These are phyloP conservation scores for Parelbella ahira DNA, from an alignment of 2,888 invertebrate species.

Conservation along the genomic window DNA sequence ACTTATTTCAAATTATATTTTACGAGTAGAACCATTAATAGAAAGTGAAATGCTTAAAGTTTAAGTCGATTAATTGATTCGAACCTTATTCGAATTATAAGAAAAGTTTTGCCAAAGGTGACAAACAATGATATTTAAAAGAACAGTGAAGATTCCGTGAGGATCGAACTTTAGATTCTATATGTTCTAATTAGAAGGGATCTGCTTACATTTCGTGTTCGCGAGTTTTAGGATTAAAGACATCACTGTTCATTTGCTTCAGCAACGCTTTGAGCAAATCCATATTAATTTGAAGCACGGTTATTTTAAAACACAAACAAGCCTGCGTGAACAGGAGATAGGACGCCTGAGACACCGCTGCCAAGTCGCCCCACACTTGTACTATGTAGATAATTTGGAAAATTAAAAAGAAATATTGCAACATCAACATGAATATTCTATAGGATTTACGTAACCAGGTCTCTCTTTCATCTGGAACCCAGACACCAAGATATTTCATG, in stretches of 20 bases:
- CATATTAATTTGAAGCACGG: conserved; percentile 55
- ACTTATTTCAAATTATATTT: no score
- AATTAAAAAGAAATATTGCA: conserved; percentile 58
- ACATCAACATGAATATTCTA: conserved; percentile 48
- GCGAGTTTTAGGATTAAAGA: conserved; percentile 48
- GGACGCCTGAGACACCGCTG: conserved; percentile 61
- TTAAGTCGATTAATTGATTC: no score
- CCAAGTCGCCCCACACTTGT: conserved; percentile 65
- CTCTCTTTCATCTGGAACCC: conserved; percentile 50
- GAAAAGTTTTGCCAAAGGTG: no score
- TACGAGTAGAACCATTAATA: no score
- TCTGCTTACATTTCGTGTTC: conserved; percentile 48
- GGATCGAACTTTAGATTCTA: no score
- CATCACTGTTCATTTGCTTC: conserved; percentile 49
- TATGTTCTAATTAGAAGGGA: no score
- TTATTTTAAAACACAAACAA: conserved; percentile 64
- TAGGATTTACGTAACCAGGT: conserved; percentile 39
- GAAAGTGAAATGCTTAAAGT: no score
- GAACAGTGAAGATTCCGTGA: no score
- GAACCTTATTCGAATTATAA: no score
- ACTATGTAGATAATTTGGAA: conserved; percentile 62
- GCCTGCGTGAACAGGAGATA: conserved; percentile 67
- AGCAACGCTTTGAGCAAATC: conserved; percentile 45
- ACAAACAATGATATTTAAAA: no score
- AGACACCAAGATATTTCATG: conserved; percentile 63